Evolutionary conservation across 2,113 vertebrate genomes (phyloP), one percentile per base, ranked within the genome.

Genomic region (Oriolus oriolus): DNA sequence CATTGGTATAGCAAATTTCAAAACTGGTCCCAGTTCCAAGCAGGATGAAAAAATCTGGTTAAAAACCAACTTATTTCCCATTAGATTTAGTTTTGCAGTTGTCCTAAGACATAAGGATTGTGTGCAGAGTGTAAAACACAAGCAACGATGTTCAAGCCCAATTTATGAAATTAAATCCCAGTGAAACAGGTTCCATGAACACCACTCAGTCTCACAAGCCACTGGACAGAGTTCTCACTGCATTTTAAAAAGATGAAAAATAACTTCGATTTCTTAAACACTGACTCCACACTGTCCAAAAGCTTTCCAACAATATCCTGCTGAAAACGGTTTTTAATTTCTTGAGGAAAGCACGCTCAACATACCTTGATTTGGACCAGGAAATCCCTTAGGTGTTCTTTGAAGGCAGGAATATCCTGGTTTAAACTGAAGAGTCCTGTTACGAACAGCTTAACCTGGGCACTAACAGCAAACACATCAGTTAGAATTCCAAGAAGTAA

Each of bases 351-450:
- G 57, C 31, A 37, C 1, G 0, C 31, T 35, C 73, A 45, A 85
- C 89, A 70, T 98, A 99, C 99, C 99, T 99, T 99, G 94, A 99
- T 99, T 95, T 99, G 99, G 54, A 99, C 99, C 26, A 99, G 98
- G 97, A 99, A 99, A 97, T 99, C 99, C 97, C 99, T 98, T 93
- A 99, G 98, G 88, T 99, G 99, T 93, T 99, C 99, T 97, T 99
- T 99, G 97, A 99, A 99, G 77, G 99, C 99, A 96, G 99, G 99
- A 98, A 99, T 99, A 98, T 99, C 99, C 97, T 99, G 99, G 98
- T 99, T 99, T 97, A 99, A 98, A 96, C 99, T 99, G 99, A 99
- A 99, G 96, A 99, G 98, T 75, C 99, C 99, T 4, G 99, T 99
- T 96, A 99, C 99, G 95, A 99, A 99, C 96, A 99, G 99, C 98